A percentile compares a stretch with the other conserved stretches of the same genome.
Conservation (phyloP, 2,113 vertebrate species). For the Megaceryle torquata region DNA sequence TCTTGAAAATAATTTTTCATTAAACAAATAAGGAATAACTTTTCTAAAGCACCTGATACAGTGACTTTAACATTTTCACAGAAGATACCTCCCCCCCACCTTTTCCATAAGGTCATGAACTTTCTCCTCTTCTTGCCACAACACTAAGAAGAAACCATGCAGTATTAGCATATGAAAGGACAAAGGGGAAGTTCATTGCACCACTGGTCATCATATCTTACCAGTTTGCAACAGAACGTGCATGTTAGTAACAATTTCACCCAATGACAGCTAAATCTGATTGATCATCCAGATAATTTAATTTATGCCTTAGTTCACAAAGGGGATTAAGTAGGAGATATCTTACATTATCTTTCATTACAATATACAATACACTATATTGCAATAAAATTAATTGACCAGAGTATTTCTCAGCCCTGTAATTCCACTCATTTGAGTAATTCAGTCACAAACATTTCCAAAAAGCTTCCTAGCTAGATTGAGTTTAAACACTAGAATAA, state of each 20-base stretch:
- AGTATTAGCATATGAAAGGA: not conserved
- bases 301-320: not conserved
- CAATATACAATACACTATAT: not conserved
- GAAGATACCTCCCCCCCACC: fast-evolving
- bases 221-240: not conserved
- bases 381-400: not conserved
- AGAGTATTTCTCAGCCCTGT: not conserved
- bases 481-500: not conserved
- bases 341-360: not conserved
- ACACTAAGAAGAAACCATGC: not conserved
- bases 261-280: not conserved
- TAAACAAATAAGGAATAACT: not conserved
- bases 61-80: not conserved
- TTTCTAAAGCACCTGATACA: not conserved
- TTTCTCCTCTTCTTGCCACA: not conserved
- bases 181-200: not conserved
- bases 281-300: not conserved
- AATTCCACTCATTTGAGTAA: not conserved
- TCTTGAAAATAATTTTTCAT: not conserved
- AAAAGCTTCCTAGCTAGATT: not conserved
- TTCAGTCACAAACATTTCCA: not conserved
- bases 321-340: not conserved
- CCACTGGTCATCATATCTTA: not conserved
- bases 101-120: fast-evolving
- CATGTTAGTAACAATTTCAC: not conserved